Evolutionary conservation across 2,888 invertebrate genomes (phyloP).

Genomic region (Pachymerium ferrugineum): DNA sequence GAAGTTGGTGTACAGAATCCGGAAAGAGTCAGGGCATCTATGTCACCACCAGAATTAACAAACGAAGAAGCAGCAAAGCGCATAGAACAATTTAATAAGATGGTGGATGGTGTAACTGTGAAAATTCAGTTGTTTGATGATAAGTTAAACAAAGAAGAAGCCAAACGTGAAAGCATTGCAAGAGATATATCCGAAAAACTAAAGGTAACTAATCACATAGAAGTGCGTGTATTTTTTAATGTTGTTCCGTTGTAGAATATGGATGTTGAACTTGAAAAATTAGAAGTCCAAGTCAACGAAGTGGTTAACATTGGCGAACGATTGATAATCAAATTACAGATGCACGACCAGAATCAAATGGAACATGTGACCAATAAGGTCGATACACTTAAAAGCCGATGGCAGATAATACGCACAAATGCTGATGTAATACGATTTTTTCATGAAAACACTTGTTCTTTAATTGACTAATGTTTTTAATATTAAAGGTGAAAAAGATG

Average conservation of each 20-base stretch:
- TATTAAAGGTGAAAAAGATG: slow-evolving; percentile 30
- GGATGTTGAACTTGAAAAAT: slow-evolving; percentile 31
- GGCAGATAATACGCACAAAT: slow-evolving; percentile 33
- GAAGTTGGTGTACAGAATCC: not conserved
- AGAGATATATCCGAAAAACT: slow-evolving; percentile 20
- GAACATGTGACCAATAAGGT: slow-evolving; percentile 35
- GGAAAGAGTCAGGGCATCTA: not conserved
- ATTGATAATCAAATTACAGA: not conserved
- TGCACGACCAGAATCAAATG: not conserved
- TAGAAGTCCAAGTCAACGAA: slow-evolving; percentile 35
- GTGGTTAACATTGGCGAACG: slow-evolving; percentile 34
- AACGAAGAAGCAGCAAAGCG: not conserved
- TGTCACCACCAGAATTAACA: not conserved
- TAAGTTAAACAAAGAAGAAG: slow-evolving; percentile 21
- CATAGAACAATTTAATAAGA: slow-evolving; percentile 17
- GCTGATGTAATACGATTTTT: slow-evolving; percentile 31
- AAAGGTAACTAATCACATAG: not conserved
- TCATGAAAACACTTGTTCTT: not conserved
- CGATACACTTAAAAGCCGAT: slow-evolving; percentile 35
- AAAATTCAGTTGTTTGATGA: slow-evolving; percentile 30
- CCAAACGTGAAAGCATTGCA: not conserved
- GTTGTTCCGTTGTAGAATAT: slow-evolving; percentile 29
- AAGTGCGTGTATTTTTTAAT: not conserved
- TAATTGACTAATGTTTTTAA: not conserved
- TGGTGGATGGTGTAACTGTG: not conserved